Percentiles rank a stretch among this genome's conserved stretches.
Evolutionary conservation across 2,113 vertebrate species (phyloP).

Genomic region (Ammodytes dubius): DNA sequence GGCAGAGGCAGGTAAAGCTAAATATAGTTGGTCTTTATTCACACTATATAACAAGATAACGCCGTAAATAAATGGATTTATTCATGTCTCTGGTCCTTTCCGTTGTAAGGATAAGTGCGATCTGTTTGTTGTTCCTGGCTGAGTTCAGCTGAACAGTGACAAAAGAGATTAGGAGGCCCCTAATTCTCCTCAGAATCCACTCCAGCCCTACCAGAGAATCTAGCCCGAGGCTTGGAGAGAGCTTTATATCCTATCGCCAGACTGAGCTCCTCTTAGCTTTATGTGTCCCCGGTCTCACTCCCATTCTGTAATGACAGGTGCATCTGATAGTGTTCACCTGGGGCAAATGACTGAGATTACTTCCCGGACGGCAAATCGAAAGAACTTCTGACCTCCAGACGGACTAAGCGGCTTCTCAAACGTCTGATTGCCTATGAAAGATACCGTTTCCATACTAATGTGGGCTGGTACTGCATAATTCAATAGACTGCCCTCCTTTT

Average conservation of each 20-base stretch:
- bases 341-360: constrained; percentile 49
- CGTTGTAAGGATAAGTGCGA: no score
- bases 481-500: background rate
- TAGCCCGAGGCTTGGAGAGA: constrained; percentile 61
- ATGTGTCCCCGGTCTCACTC: constrained; percentile 37
- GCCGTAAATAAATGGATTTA: no score
- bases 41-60: no score
- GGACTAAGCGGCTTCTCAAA: background rate
- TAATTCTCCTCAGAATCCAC: constrained; percentile 80
- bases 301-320: constrained; percentile 45
- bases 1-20: no score
- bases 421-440: constrained; percentile 20
- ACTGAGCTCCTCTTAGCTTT: constrained; percentile 54
- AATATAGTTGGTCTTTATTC: no score
- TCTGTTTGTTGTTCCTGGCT: constrained; percentile 45
- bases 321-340: constrained; percentile 56
- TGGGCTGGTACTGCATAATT: constrained; percentile 43
- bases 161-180: constrained; percentile 76
- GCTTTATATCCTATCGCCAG: constrained; percentile 58
- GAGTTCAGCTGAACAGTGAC: constrained; percentile 63
- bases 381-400: constrained; percentile 55
- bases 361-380: constrained; percentile 33
- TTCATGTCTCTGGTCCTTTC: no score
- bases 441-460: constrained; percentile 32
- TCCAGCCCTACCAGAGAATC: constrained; percentile 72